Base-by-base conservation (phyloP, 2,113 vertebrate species). In the Butorides virescens region DNA sequence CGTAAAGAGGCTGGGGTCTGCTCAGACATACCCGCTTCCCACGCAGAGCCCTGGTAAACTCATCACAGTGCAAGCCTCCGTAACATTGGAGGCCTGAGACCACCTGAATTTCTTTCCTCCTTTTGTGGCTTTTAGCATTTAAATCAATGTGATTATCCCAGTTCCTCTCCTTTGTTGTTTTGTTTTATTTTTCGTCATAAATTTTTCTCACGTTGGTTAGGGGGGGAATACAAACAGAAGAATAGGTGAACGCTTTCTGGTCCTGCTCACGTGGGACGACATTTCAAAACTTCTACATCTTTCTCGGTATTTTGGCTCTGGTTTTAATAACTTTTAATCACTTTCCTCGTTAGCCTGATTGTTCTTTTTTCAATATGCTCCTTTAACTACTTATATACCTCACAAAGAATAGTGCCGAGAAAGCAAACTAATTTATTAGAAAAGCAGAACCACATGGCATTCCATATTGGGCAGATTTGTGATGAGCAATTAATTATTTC, bases 381-480 rank as follows among this genome's bases (percentile, higher is more conserved):
- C 91, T 96, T 97, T 93, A 94, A 93, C 87, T 90, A 95, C 86
- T 94, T 92, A 88, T 47, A 86, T 86, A 94, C 81, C 94, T 92
- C 80, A 78, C 72, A 83, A 95, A 93, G 79, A 74, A 81, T 36
- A 73, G 62, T 88, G 63, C 53, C 90, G 56, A 61, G 63, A 97
- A 96, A 96, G 83, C 37, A 74, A 92, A 95, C 77, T 87, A 93
- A 95, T 97, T 96, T 96, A 95, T 96, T 94, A 97, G 92, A 94
- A 91, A 96, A 90, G 84, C 70, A 92, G 96, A 97, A 92, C 84
- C 94, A 95, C 96, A 95, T 94, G 94, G 96, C 81, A 93, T 92
- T 96, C 95, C 96, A 96, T 97, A 97, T 97, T 98, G 96, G 96
- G 96, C 92, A 97, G 89, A 97, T 97, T 91, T 97, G 92, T 96